Base-by-base conservation (phyloP, 1,140 invertebrate species). In the Ostrea denselamellosa region DNA sequence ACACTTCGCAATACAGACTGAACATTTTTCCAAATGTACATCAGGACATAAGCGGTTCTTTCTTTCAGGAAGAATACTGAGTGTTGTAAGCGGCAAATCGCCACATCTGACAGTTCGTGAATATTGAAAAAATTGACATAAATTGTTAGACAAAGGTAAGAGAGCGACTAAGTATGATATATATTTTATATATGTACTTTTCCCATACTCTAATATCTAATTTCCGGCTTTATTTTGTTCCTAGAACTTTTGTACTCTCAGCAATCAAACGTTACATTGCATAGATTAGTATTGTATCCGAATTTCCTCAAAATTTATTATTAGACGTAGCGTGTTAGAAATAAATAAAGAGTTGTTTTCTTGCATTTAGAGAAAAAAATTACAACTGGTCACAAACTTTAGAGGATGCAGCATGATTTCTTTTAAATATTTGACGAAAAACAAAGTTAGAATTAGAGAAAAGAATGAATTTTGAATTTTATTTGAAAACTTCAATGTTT, bases 51-150 rank as follows among this genome's bases (percentile, higher is more conserved):
- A 77, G 68, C 68, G 68, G 68, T 25, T 25, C 28, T 77, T 25
- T 10, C 68, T 3, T 14, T 4, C 58, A 34, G 7, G 2, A 28
- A 77, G 28, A 4, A 19, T 34, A 10, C 22, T 25, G 28, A 25
- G 28, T 25, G 68, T 28, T 77, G 68, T 77, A 77, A 77, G 68
- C 68, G 68, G 25, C 68, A 28, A 77, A 28, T 77, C 68, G 68
- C 68, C 68, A 77, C 68, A 77, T 77, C 68, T 77, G 68, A 77
- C 68, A 34, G 56, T 17, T n/a, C 17, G 34, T 44, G 56, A 62
- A 62, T 14, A 77, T 77, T 34, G 68, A 34, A 34, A 34, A 28
- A 25, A 2, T 62, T 28, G 28, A 77, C 68, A 25, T 77, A 77
- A 77, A 77, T 77, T 14, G 25, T 12, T 25, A 28, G 25, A 12